Conservation (phyloP, 2,888 invertebrate species). For the Chirona hameri region DNA sequence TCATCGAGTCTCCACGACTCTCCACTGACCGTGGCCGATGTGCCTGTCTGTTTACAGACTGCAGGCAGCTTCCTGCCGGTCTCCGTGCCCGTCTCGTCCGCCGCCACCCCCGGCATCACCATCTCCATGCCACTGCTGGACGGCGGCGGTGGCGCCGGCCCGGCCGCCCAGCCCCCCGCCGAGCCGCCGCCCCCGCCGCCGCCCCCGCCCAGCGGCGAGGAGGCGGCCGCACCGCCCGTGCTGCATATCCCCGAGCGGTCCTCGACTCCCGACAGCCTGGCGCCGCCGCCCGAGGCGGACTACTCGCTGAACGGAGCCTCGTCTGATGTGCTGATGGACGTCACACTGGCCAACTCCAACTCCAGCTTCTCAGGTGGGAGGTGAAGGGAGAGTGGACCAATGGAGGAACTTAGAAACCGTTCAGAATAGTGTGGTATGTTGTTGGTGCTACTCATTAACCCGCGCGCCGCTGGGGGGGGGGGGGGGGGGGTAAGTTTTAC, state of each 20-base stretch:
- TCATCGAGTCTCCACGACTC: too few species aligned
- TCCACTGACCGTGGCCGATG: too few species aligned
- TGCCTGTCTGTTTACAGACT: background rate
- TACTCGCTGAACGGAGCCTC: background rate
- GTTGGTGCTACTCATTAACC: too few species aligned
- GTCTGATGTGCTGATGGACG: background rate
- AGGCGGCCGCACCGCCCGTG: background rate
- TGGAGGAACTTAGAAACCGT: too few species aligned
- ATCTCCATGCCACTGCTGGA: conserved; percentile 13
- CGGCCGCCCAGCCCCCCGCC: background rate
- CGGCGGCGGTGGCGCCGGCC: background rate
- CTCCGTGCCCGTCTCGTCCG: background rate
- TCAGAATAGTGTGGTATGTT: too few species aligned
- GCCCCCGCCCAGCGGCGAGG: background rate
- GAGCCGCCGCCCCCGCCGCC: background rate
- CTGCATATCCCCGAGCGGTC: background rate
- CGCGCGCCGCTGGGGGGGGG: too few species aligned
- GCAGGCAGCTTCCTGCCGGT: background rate
- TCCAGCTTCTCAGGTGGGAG: background rate
- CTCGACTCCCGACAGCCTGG: background rate
- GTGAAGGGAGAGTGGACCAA: too few species aligned
- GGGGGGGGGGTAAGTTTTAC: too few species aligned
- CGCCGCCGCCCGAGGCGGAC: background rate
- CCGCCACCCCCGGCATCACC: background rate
- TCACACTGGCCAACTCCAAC: conserved; percentile 22